Base-by-base conservation (phyloP, 2,113 vertebrate species). In the Hippocampus barbouri region DNA sequence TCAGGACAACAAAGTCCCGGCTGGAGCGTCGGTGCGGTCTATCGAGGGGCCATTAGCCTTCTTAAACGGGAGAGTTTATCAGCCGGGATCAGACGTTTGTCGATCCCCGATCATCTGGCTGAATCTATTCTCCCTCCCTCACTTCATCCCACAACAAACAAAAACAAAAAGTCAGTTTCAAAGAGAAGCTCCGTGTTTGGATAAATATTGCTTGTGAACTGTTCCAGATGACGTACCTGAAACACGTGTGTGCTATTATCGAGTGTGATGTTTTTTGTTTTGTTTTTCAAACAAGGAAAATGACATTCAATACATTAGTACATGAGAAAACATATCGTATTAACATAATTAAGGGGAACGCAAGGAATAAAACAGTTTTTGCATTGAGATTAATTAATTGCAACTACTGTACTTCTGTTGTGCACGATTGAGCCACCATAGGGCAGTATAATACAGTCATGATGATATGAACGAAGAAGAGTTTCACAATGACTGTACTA, bases 21-120 rank as follows among this genome's bases (percentile, higher is more conserved):
- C 66, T 47, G 47, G 68, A 66, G 70, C 53, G 40, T 64, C 38
- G 7, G 60, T 75, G 80, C 68, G 61, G 83, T 86, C 79, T 77
- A 71, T 78, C 61, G 70, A 54, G 80, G 16, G 16, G 41, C 79
- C 74, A 79, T 83, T 79, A 82, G 78, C 66, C 67, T 62, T 49
- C 68, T 70, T 34, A 73, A 77, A 57, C 25, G 1, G 62, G 57
- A 43, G 49, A 3, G 69, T 75, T 83, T 71, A 68, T 73, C 66
- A 68, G 8, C 20, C 20, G 2, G 51, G 9, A 30, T 16, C 45
- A 21, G 60, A 66, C 69, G 57, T 45, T 63, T 30, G 34, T 25
- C 12, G 40, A 65, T 71, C 2, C 10, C 2, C 53, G 51, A 11
- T 71, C 53, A 23, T 23, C 11, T 14, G 23, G 5, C 25, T 64